Evolutionary conservation across 2,113 vertebrate genomes (phyloP).

Genomic region (Heliornis fulica): DNA sequence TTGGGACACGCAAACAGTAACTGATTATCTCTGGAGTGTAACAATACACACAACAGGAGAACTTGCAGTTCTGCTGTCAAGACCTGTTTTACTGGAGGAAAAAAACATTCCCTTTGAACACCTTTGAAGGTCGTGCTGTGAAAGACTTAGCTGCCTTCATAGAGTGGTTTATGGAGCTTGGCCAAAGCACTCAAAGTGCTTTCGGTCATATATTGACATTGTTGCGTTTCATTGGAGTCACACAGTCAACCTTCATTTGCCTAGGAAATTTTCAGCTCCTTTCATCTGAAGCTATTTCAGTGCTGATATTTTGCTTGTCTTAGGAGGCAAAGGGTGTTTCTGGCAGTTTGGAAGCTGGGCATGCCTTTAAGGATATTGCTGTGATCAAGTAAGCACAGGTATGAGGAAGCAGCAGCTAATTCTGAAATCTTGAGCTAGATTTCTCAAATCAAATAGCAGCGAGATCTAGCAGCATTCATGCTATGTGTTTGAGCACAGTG

Average conservation of each 20-base stretch:
- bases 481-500: neutral
- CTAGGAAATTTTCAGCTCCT: neutral
- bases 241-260: neutral
- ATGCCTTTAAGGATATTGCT: neutral
- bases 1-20: neutral
- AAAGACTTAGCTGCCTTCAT: neutral
- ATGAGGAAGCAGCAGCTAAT: neutral
- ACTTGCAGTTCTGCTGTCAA: conserved; percentile 20
- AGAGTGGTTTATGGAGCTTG: conserved; percentile 23
- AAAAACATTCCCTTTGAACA: neutral
- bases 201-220: neutral
- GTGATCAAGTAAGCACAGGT: neutral
- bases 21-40: neutral
- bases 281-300: neutral
- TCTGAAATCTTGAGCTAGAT: neutral
- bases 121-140: conserved; percentile 15
- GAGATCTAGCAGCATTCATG: neutral
- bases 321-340: neutral
- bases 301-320: neutral
- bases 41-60: neutral
- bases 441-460: neutral
- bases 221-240: neutral
- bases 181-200: conserved; percentile 4
- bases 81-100: neutral
- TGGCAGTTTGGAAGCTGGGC: neutral